phyloP scores from a whole-genome alignment of 1,140 invertebrate species.

The Carcinoscorpius rotundicauda region DNA sequence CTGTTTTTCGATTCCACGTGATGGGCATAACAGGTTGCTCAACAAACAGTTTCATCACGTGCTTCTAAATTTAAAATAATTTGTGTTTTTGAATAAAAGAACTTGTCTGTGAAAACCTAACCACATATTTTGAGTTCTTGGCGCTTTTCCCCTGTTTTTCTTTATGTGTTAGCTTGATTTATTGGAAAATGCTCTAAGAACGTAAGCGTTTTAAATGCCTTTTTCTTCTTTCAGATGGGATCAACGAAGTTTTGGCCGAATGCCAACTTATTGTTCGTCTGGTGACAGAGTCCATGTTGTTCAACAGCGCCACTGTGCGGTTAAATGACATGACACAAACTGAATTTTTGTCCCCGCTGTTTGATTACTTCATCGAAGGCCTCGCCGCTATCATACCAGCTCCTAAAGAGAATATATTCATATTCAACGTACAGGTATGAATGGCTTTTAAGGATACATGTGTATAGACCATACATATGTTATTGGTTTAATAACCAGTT shows the following conservation, averaged over 20 bases:
- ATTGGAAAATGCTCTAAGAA: too few relatives aligned
- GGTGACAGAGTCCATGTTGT: constrained; percentile 88
- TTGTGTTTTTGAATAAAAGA: too few relatives aligned
- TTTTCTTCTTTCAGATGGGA: constrained; percentile 36
- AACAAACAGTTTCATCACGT: too few relatives aligned
- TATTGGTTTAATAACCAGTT: too few relatives aligned
- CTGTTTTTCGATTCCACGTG: too few relatives aligned
- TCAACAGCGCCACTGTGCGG: constrained; percentile 86
- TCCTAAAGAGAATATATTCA: constrained; percentile 80
- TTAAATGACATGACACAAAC: constrained; percentile 86
- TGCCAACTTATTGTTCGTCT: constrained; percentile 66
- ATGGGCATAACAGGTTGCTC: too few relatives aligned
- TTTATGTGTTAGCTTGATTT: too few relatives aligned
- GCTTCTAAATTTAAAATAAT: too few relatives aligned
- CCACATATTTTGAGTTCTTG: too few relatives aligned
- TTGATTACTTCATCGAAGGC: constrained; percentile 81
- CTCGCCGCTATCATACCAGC: constrained; percentile 83
- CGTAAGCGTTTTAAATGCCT: constrained; percentile 3
- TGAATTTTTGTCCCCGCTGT: constrained; percentile 78
- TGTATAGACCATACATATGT: too few relatives aligned
- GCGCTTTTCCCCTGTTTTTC: too few relatives aligned
- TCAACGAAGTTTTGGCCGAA: constrained; percentile 36
- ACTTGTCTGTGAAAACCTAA: too few relatives aligned
- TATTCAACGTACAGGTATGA: constrained; percentile 76
- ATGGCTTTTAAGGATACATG: not conserved